These are phyloP conservation scores for Scolopax mira DNA, from an alignment of 2,113 vertebrate species.

Conservation along the genomic window DNA sequence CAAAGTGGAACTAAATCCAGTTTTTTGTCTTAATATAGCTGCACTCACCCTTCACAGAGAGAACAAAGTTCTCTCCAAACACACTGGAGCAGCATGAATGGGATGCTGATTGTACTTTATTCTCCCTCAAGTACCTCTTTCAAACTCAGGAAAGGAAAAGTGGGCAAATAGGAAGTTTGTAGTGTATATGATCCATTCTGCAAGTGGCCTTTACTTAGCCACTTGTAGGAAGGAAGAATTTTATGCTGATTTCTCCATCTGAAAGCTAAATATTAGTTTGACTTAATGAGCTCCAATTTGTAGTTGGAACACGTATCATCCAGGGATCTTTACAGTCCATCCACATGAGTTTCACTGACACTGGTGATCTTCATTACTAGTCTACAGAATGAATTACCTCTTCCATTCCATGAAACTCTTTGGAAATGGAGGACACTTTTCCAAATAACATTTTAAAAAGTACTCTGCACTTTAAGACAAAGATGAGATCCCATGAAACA, in stretches of 20 bases:
- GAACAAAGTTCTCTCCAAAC: not conserved
- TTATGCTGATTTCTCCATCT: not conserved
- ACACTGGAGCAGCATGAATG: not conserved
- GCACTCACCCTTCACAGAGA: not conserved
- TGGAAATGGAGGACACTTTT: not conserved
- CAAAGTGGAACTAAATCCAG: not conserved
- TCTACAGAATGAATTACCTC: not conserved
- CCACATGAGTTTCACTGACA: not conserved
- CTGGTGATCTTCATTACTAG: not conserved
- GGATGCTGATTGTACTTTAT: constrained; percentile 28
- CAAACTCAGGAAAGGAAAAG: not conserved
- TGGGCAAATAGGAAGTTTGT: not conserved
- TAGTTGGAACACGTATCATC: not conserved
- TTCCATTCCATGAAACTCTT: not conserved
- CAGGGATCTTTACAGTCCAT: not conserved
- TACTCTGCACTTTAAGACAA: not conserved
- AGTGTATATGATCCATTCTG: not conserved
- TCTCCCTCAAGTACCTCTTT: constrained; percentile 34
- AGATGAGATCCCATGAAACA: not conserved
- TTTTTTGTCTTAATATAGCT: not conserved
- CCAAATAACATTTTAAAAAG: not conserved
- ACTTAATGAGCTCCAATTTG: not conserved
- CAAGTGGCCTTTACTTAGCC: not conserved
- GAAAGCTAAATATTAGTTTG: not conserved
- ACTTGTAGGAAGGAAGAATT: not conserved